Conservation (phyloP, 2,888 invertebrate genomes). For the Orthonevra nobilis region DNA sequence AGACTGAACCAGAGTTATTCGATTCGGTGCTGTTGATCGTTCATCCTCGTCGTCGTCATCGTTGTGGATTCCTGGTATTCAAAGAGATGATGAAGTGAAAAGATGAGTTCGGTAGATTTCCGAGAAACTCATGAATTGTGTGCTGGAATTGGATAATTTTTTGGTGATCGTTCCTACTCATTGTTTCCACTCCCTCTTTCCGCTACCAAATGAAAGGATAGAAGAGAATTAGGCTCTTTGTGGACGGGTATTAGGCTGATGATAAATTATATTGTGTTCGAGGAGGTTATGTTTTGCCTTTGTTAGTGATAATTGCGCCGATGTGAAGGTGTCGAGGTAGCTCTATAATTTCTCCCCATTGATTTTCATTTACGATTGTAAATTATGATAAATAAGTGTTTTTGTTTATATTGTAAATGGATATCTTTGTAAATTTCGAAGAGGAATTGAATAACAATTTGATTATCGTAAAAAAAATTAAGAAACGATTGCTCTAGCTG, state of each 20-base stretch:
- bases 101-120: constrained; percentile 68
- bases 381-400: constrained; percentile 6
- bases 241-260: constrained; percentile 33
- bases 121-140: constrained; percentile 63
- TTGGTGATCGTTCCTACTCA: constrained; percentile 57
- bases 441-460: too few relatives aligned
- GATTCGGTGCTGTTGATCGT: constrained; percentile 14
- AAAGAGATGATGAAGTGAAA: constrained; percentile 70
- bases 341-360: constrained; percentile 24
- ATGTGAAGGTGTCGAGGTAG: constrained; percentile 24
- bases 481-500: too few relatives aligned
- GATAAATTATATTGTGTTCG: constrained; percentile 31
- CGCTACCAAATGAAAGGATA: not conserved
- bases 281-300: constrained; percentile 9
- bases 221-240: constrained; percentile 18
- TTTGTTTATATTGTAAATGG: too few relatives aligned
- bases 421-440: too few relatives aligned
- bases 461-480: too few relatives aligned
- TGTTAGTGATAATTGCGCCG: constrained; percentile 5
- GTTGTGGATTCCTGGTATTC: constrained; percentile 59
- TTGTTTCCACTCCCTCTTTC: constrained; percentile 11
- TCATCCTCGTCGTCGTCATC: not conserved
- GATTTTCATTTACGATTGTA: not conserved
- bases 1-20: constrained; percentile 3
- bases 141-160: constrained; percentile 46